phyloP scores from a whole-genome alignment of 2,797 vertebrate species.

The Periophthalmus magnuspinnatus region DNA sequence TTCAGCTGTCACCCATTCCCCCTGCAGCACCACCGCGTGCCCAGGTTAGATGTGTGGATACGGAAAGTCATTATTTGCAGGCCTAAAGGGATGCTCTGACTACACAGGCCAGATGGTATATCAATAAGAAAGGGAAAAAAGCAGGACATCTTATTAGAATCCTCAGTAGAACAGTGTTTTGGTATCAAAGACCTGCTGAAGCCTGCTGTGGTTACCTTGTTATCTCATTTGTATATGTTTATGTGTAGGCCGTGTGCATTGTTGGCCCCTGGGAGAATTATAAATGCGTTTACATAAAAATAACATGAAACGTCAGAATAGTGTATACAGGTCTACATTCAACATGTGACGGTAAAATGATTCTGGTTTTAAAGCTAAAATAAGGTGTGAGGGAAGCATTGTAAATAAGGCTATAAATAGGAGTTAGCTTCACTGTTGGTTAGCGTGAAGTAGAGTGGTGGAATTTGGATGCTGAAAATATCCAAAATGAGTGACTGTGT shows the following conservation, averaged over 20 bases:
- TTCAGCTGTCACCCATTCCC: slow-evolving; percentile 63
- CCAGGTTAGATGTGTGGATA: slow-evolving; percentile 72
- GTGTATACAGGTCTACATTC: slow-evolving; percentile 10
- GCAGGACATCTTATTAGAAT: slow-evolving; percentile 63
- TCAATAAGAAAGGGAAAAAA: slow-evolving; percentile 60
- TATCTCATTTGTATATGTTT: slow-evolving; percentile 70
- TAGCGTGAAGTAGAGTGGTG: background rate
- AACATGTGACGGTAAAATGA: background rate
- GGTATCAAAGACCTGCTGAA: slow-evolving; percentile 63
- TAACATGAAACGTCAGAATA: background rate
- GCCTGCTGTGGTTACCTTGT: slow-evolving; percentile 60
- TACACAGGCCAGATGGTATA: slow-evolving; percentile 69
- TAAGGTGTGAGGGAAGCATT: background rate
- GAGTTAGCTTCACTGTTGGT: background rate
- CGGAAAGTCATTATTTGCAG: slow-evolving; percentile 77
- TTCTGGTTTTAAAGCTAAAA: background rate
- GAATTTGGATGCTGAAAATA: too few relatives aligned
- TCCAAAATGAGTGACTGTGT: too few relatives aligned
- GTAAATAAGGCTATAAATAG: background rate
- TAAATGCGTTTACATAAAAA: slow-evolving; percentile 46
- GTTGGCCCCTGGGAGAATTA: slow-evolving; percentile 38
- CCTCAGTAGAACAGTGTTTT: slow-evolving; percentile 59
- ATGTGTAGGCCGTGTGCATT: slow-evolving; percentile 48
- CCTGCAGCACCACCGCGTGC: slow-evolving; percentile 63
- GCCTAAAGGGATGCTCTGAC: slow-evolving; percentile 70